Conservation (phyloP, 1,140 invertebrate genomes). For the Heliconius eleuchia region DNA sequence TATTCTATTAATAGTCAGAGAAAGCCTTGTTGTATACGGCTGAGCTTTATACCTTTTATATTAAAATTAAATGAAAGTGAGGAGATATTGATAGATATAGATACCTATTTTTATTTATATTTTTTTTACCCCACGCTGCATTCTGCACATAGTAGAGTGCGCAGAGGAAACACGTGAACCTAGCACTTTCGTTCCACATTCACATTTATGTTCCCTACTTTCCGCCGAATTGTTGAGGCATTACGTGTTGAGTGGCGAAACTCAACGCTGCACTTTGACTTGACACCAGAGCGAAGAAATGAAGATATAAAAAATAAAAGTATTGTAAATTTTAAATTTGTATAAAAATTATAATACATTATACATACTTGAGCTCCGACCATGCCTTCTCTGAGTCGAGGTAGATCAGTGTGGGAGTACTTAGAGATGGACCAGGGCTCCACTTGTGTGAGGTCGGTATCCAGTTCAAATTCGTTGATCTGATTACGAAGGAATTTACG, state of each 20-base stretch:
- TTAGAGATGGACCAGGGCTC: conserved; percentile 89
- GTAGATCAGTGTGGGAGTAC: conserved; percentile 90
- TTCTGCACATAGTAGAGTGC: no score
- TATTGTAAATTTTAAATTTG: neutral
- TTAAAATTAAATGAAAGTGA: neutral
- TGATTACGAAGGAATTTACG: conserved; percentile 89
- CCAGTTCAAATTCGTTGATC: conserved; percentile 87
- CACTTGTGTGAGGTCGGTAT: conserved; percentile 85
- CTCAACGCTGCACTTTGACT: no score
- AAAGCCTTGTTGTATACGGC: neutral
- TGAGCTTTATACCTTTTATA: neutral
- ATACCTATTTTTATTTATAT: no score
- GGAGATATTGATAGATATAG: neutral
- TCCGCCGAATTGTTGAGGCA: no score
- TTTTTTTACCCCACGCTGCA: no score
- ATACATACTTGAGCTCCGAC: conserved; percentile 87
- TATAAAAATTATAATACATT: neutral
- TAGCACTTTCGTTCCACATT: no score
- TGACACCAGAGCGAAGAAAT: no score
- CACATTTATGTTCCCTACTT: no score
- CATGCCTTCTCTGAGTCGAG: conserved; percentile 87
- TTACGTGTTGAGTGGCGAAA: no score
- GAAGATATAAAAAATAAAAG: neutral
- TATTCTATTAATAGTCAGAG: conserved; percentile 19
- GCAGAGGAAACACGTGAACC: no score